Conservation (phyloP, 2,113 vertebrate species). For the Hypomesus transpacificus region DNA sequence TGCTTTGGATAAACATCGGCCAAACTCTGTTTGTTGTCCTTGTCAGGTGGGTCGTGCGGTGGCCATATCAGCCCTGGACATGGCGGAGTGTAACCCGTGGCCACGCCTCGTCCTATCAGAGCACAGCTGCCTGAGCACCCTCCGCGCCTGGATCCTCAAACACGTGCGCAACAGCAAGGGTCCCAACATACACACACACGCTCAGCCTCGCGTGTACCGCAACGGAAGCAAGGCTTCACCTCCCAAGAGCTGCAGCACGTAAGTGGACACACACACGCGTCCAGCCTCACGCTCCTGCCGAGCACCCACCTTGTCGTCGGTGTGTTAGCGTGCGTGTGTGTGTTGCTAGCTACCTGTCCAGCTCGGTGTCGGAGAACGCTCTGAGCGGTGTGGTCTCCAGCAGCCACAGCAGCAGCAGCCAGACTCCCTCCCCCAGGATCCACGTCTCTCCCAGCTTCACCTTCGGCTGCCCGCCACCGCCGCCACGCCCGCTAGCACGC, state of each 20-base stretch:
- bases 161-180: conserved; percentile 84
- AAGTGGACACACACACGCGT: conserved; percentile 44
- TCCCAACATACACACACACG: conserved; percentile 48
- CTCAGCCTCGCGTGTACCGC: conserved; percentile 39
- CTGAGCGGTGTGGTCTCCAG: conserved; percentile 75
- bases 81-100: conserved; percentile 94
- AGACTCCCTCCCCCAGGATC: conserved; percentile 79
- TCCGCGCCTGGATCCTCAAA: conserved; percentile 90
- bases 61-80: conserved; percentile 88
- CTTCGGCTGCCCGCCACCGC: conserved; percentile 69
- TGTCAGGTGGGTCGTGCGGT: conserved; percentile 87
- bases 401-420: conserved; percentile 77
- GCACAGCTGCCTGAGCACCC: conserved; percentile 85
- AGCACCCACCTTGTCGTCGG: background rate
- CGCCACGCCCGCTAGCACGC: conserved; percentile 43
- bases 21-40: conserved; percentile 12
- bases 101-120: conserved; percentile 88
- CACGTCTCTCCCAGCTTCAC: conserved; percentile 85
- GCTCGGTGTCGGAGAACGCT: conserved; percentile 77
- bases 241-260: conserved; percentile 74
- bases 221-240: conserved; percentile 56
- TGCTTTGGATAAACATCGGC: background rate
- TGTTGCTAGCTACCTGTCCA: conserved; percentile 70
- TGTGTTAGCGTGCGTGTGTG: background rate
- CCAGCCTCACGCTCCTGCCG: conserved; percentile 3